Percentiles rank a stretch among this genome's conserved stretches.
Evolutionary conservation across 2,888 invertebrate species (phyloP).

Genomic region (Rambutsinella grinnellia): DNA sequence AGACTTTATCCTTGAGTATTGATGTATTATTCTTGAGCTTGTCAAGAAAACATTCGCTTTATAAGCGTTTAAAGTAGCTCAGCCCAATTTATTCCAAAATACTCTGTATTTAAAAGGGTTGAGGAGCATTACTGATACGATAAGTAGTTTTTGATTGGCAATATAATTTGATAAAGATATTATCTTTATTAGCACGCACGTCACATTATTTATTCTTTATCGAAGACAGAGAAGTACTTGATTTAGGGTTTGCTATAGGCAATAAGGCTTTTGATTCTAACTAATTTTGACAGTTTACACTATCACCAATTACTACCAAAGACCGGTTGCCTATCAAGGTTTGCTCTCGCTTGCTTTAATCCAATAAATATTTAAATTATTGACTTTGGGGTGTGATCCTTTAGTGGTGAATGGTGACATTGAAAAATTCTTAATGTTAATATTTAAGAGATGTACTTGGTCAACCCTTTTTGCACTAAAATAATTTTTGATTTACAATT

Average conservation of each 20-base stretch:
- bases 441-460: too few species aligned
- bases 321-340: neutral
- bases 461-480: too few species aligned
- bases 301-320: neutral
- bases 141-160: constrained; percentile 49
- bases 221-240: neutral
- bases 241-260: neutral
- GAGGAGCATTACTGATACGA: constrained; percentile 47
- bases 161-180: constrained; percentile 51
- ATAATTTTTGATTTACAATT: too few species aligned
- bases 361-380: constrained; percentile 31
- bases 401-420: neutral
- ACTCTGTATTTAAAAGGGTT: constrained; percentile 40
- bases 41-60: too few species aligned
- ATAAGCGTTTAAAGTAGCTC: constrained; percentile 44
- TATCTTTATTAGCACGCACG: constrained; percentile 33
- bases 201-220: constrained; percentile 4
- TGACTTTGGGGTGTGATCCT: neutral
- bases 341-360: too few species aligned
- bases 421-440: too few species aligned
- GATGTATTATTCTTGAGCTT: neutral
- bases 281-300: too few species aligned
- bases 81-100: constrained; percentile 24
- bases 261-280: too few species aligned
- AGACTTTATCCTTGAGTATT: neutral